These are phyloP conservation scores for Corynorhinus townsendii DNA, from an alignment of 2,113 vertebrate species.

Conservation along the genomic window DNA sequence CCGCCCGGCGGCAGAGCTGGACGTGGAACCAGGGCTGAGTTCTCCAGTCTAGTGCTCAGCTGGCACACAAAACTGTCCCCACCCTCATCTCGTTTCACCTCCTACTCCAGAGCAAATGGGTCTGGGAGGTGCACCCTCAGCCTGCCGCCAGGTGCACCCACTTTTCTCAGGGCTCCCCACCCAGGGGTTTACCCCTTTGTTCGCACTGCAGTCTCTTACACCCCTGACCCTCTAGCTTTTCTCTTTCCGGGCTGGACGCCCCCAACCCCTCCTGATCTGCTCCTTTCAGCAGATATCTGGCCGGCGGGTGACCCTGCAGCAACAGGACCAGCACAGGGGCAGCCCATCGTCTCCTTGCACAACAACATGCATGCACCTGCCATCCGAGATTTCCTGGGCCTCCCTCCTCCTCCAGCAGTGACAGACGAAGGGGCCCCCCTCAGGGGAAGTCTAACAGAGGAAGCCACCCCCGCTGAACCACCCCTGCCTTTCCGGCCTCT, in stretches of 20 bases:
- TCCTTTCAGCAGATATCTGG: background rate
- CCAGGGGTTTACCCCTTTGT: background rate
- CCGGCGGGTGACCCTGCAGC: background rate
- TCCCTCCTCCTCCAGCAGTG: too few species aligned
- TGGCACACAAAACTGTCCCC: background rate
- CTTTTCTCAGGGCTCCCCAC: background rate
- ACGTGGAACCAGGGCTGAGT: background rate
- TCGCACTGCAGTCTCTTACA: background rate
- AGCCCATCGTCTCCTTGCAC: accelerated
- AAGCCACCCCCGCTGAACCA: background rate
- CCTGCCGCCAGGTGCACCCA: background rate
- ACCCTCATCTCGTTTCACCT: accelerated
- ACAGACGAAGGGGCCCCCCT: accelerated
- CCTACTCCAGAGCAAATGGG: accelerated
- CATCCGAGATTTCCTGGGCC: background rate
- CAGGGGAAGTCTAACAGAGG: background rate
- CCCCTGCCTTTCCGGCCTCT: background rate
- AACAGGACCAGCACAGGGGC: background rate
- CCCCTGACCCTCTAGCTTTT: background rate
- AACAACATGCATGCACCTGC: accelerated
- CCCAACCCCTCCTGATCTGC: background rate
- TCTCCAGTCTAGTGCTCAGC: background rate
- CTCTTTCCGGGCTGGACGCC: background rate
- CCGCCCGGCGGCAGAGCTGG: background rate
- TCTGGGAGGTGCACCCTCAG: background rate